Evolutionary conservation across 2,888 invertebrate species (phyloP).

Genomic region (Luperina testacea): DNA sequence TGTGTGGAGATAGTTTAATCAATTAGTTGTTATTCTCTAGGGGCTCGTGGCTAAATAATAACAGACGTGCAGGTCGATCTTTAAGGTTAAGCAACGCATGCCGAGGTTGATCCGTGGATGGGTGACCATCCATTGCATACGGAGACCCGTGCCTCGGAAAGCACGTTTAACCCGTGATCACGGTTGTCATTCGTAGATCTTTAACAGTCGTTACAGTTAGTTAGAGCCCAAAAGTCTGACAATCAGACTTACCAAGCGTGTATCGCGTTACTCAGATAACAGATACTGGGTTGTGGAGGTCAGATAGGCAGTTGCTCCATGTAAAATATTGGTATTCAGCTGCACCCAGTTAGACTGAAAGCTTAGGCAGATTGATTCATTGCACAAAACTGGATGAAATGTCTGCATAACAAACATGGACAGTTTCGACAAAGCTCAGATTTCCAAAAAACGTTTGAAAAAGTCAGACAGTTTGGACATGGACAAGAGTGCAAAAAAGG

Average conservation of each 20-base stretch:
- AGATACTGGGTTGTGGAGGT: neutral
- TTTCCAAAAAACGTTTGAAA: constrained; percentile 19
- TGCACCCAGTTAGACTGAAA: neutral
- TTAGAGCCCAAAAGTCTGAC: neutral
- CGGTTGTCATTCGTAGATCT: neutral
- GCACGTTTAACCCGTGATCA: neutral
- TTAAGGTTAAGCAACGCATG: neutral
- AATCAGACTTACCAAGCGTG: neutral
- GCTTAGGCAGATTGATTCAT: neutral
- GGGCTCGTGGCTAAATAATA: neutral
- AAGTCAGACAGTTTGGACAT: constrained; percentile 13
- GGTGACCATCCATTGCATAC: neutral
- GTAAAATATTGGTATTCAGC: neutral
- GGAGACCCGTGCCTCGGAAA: neutral
- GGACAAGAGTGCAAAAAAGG: constrained; percentile 6
- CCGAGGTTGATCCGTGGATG: neutral
- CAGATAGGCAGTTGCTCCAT: neutral
- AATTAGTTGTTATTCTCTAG: constrained; percentile 31
- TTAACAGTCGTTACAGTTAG: too few species aligned
- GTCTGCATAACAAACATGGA: neutral
- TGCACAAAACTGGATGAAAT: neutral
- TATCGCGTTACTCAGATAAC: neutral
- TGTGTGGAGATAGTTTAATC: constrained; percentile 18
- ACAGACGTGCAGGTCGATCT: neutral
- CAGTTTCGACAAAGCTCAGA: neutral